Conservation (phyloP, 30 jellyfish, hydroid and myxozoan genomes). For the Chironex yamaguchii region DNA sequence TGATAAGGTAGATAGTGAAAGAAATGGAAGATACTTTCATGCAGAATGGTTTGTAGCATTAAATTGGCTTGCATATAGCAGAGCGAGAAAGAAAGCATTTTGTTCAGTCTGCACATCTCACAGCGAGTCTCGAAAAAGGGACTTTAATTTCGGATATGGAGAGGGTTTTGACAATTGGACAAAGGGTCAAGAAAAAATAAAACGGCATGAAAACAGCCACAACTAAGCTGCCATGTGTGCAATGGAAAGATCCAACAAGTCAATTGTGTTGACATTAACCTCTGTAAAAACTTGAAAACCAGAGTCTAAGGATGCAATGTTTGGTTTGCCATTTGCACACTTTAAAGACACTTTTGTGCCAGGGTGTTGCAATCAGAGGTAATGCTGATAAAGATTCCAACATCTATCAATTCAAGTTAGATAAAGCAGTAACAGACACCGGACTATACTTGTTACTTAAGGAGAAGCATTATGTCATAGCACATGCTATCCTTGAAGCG, state of each 20-base stretch:
- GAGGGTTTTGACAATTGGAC: conserved; percentile 42
- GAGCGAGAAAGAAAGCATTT: conserved; percentile 37
- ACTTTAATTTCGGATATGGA: conserved; percentile 28
- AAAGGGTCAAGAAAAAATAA: conserved; percentile 8
- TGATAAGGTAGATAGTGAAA: conserved; percentile 47
- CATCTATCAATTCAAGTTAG: conserved; percentile 51
- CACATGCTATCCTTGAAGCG: conserved; percentile 50
- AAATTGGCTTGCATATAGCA: neutral
- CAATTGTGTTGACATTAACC: conserved; percentile 38
- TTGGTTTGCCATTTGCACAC: conserved; percentile 45
- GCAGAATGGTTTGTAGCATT: conserved; percentile 43
- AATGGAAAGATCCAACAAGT: conserved; percentile 15
- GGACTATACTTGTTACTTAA: conserved; percentile 30
- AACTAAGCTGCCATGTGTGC: conserved; percentile 45
- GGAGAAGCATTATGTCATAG: conserved; percentile 48
- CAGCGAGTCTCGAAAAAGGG: conserved; percentile 48
- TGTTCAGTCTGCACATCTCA: conserved; percentile 60
- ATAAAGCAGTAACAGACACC: conserved; percentile 47
- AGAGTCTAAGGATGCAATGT: conserved; percentile 36
- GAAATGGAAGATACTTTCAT: conserved; percentile 32
- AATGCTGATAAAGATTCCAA: conserved; percentile 38
- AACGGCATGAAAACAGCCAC: conserved; percentile 30
- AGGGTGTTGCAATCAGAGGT: conserved; percentile 43
- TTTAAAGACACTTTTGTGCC: conserved; percentile 44
- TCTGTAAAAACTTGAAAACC: conserved; percentile 52